These are phyloP conservation scores for Pegea sp. DNA, from an alignment of 23 tunicate species.

Conservation along the genomic window DNA sequence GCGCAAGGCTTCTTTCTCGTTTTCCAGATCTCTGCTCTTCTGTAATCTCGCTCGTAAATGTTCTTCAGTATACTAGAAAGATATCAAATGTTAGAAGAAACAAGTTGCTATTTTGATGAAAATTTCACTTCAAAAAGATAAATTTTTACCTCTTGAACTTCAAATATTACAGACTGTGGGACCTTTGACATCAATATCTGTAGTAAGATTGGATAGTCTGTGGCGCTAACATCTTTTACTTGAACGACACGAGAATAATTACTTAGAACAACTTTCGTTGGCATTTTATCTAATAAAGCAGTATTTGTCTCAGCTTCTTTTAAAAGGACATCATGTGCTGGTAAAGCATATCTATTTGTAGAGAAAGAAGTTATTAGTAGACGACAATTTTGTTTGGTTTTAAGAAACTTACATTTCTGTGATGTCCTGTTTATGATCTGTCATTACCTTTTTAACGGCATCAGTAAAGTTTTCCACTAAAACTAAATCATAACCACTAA, in stretches of 20 bases:
- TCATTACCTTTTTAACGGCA: no score
- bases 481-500: background rate
- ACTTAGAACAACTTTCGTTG: background rate
- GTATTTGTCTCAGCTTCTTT: background rate
- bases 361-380: no score
- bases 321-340: background rate
- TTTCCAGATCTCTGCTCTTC: background rate
- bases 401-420: no score
- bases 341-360: background rate
- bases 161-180: background rate
- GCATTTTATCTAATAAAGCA: background rate
- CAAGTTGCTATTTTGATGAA: no score
- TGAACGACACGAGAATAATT: background rate
- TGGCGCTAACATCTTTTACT: background rate
- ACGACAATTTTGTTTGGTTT: no score
- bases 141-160: slow-evolving; percentile 1
- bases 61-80: background rate
- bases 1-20: background rate
- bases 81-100: no score
- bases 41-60: background rate
- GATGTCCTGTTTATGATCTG: no score
- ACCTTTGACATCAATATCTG: background rate
- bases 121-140: no score
- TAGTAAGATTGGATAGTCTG: background rate
- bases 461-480: background rate